Evolutionary conservation across 2,113 vertebrate genomes (phyloP).

Genomic region (Onychorhynchus coronatus): DNA sequence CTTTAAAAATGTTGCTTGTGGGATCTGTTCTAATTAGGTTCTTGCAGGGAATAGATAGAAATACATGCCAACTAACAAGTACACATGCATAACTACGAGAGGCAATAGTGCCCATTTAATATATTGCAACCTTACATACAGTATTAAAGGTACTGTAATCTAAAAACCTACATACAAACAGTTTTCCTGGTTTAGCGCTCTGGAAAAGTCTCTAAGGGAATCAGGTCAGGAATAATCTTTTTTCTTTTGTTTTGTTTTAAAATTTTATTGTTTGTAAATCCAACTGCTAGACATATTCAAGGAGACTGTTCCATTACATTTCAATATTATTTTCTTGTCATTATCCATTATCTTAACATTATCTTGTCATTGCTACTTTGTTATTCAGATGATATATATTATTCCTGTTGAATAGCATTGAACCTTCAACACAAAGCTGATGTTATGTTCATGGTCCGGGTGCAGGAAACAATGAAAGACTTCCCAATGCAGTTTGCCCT

Average conservation of each 20-base stretch:
- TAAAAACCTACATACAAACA: not conserved
- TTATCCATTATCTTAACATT: not conserved
- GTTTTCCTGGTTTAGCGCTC: not conserved
- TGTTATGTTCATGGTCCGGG: not conserved
- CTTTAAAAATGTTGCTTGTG: not conserved
- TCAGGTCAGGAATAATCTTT: not conserved
- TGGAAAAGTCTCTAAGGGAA: not conserved
- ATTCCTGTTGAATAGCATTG: not conserved
- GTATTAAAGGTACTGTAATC: not conserved
- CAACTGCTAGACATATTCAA: not conserved
- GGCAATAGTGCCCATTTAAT: not conserved
- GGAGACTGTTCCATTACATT: not conserved
- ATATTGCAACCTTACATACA: not conserved
- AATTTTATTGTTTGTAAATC: not conserved
- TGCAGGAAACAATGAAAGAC: not conserved
- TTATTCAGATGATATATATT: constrained; percentile 2
- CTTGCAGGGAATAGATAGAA: not conserved
- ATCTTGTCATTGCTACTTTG: not conserved
- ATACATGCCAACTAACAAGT: not conserved
- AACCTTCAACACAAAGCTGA: not conserved
- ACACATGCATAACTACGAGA: not conserved
- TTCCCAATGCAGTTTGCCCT: not conserved
- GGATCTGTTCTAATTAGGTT: not conserved
- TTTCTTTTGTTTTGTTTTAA: not conserved
- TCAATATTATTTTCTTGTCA: not conserved